Evolutionary conservation across 1,140 invertebrate genomes (phyloP).

Genomic region (Eriosoma lanigerum): DNA sequence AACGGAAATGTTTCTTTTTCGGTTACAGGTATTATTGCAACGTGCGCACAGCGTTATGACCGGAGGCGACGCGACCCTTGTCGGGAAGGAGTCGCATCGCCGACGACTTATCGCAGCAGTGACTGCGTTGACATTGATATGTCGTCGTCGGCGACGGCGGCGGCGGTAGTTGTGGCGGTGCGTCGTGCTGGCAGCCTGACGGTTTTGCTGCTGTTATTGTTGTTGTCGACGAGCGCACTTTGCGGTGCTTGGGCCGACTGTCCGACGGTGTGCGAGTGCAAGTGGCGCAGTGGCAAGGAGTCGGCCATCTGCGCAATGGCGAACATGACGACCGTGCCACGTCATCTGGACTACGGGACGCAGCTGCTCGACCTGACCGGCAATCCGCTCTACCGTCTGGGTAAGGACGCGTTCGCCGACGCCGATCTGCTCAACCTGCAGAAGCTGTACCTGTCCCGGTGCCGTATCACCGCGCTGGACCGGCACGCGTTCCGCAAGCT

Average conservation of each 20-base stretch:
- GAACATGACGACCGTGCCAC: slow-evolving; percentile 70
- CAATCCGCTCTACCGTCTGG: slow-evolving; percentile 69
- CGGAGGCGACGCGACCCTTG: not conserved
- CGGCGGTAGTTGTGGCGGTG: not conserved
- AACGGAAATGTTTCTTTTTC: no score
- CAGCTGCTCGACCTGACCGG: slow-evolving; percentile 76
- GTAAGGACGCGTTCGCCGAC: slow-evolving; percentile 70
- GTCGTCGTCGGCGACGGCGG: not conserved
- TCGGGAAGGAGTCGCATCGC: not conserved
- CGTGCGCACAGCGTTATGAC: not conserved
- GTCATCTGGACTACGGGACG: slow-evolving; percentile 70
- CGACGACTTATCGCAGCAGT: no score
- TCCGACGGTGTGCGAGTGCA: slow-evolving; percentile 75
- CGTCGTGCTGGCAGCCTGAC: not conserved
- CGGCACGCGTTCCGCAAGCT: slow-evolving; percentile 69
- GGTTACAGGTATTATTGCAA: not conserved
- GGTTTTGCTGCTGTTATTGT: not conserved
- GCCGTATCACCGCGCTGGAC: slow-evolving; percentile 66
- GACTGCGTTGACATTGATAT: not conserved
- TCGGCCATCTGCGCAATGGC: slow-evolving; percentile 74
- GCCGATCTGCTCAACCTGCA: slow-evolving; percentile 76
- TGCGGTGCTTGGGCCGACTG: slow-evolving; percentile 60
- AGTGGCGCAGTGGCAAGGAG: slow-evolving; percentile 83
- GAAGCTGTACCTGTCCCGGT: slow-evolving; percentile 71
- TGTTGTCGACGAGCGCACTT: not conserved